Evolutionary conservation across 2,797 vertebrate genomes (phyloP), one percentile per base, ranked within the genome.

Genomic region (Propithecus deckenii): DNA sequence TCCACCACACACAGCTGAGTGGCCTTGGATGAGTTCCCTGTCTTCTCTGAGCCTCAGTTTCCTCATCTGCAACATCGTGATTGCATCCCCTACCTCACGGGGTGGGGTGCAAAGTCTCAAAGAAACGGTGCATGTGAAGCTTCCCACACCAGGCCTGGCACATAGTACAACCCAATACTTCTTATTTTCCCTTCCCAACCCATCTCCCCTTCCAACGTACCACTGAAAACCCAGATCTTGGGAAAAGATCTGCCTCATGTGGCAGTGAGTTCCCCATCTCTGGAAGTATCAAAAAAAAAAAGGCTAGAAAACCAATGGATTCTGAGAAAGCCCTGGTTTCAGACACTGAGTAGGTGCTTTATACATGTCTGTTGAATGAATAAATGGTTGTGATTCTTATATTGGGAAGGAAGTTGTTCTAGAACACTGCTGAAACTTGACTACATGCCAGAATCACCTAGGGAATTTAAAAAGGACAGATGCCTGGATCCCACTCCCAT

Each of bases 41-140:
- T 2, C 11, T 46, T 30, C 18, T 50, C 41, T 13, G 92, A 72
- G 48, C 59, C 46, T 75, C 17, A 32, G 38, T 18, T 57, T 76
- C 52, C 89, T 38, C 48, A 20, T 55, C 67, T 25, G 80, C n/a
- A n/a, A 22, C 0, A 1, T 72, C 15, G 4, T 10, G 41, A 38
- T 14, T 32, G 72, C 14, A 11, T 69, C 11, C 12, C 30, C 25
- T 6, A 0, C 22, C n/a, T 89, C 48, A 2, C 17, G 11, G 20
- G 23, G 30, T 4, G 2, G 25, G 38, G 7, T 2, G 13, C 8
- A 5, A 28, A 5, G 22, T 57, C 35, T 50, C 75, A 57, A 30
- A 63, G 67, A 86, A 32, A 13, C 0, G 0, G 41, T 17, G 10
- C 43, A 0, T 25, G 7, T 23, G 3, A 65, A 23, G 28, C 0